Conservation (phyloP, 2,113 vertebrate species). For the Dipodomys merriami region DNA sequence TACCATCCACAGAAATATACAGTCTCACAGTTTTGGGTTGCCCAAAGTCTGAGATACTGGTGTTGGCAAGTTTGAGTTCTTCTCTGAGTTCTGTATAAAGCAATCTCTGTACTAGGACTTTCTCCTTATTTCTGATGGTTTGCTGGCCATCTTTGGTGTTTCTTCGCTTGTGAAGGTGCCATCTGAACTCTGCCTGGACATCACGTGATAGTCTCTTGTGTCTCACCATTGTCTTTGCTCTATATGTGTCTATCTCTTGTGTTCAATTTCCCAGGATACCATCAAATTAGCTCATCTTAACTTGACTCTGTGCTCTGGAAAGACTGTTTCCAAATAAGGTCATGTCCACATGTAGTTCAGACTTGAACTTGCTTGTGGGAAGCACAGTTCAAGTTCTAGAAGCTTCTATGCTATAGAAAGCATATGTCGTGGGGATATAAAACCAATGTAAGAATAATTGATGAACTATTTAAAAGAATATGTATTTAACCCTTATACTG, state of each 20-base stretch:
- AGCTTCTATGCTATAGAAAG: slow-evolving; percentile 35
- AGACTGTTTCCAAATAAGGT: neutral
- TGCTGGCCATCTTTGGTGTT: neutral
- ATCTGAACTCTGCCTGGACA: neutral
- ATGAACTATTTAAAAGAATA: neutral
- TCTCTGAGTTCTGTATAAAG: neutral
- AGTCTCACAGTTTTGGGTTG: neutral
- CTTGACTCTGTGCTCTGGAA: neutral
- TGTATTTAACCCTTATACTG: slow-evolving; percentile 35
- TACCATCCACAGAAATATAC: neutral
- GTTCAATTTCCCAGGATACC: neutral
- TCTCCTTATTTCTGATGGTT: neutral
- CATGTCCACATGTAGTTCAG: neutral
- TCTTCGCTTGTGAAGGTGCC: neutral
- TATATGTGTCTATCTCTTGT: neutral
- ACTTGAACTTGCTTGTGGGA: neutral
- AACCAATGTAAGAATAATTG: slow-evolving; percentile 24
- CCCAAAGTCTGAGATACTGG: neutral
- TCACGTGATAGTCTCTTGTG: neutral
- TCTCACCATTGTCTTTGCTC: neutral
- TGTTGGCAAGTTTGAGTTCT: neutral
- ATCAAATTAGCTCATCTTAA: neutral
- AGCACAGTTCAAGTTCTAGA: neutral
- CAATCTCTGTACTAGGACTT: too few relatives aligned
- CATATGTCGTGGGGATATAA: neutral